A percentile compares a stretch with the other conserved stretches of the same genome.
phyloP scores from a whole-genome alignment of 2,888 invertebrate species.

The Dorcus hopei region DNA sequence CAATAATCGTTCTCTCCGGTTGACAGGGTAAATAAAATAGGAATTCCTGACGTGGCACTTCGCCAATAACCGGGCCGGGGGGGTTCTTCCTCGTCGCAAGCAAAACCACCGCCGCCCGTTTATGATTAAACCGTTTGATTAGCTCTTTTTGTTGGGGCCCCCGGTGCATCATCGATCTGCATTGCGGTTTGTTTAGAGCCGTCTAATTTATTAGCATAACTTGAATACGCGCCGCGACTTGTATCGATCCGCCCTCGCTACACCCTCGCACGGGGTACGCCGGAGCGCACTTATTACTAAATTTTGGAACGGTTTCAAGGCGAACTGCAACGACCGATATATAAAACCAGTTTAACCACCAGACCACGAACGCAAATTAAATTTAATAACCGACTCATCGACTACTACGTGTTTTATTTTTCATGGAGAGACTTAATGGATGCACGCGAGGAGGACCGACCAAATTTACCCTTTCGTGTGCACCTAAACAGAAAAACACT shows the following conservation, averaged over 20 bases:
- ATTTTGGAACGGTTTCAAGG: too few relatives aligned
- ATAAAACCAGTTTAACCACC: too few relatives aligned
- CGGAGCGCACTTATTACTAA: conserved; percentile 4
- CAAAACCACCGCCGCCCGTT: too few relatives aligned
- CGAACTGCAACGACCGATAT: too few relatives aligned
- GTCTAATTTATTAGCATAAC: conserved; percentile 52
- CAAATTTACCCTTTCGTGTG: too few relatives aligned
- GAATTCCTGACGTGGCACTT: conserved; percentile 15
- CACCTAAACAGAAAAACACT: too few relatives aligned
- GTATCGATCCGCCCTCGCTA: conserved; percentile 39
- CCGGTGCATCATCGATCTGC: conserved; percentile 47
- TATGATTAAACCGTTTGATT: neutral
- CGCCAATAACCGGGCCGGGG: conserved; percentile 7
- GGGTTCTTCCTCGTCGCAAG: too few relatives aligned
- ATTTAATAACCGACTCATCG: too few relatives aligned
- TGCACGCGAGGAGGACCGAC: too few relatives aligned
- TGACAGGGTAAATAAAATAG: conserved; percentile 20
- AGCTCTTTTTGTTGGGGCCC: neutral
- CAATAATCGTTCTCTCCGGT: conserved; percentile 16
- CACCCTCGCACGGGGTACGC: neutral
- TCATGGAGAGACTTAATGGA: too few relatives aligned
- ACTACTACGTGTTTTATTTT: too few relatives aligned
- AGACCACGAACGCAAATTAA: too few relatives aligned
- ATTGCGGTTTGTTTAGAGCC: conserved; percentile 50
- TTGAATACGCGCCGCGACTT: conserved; percentile 48